Evolutionary conservation across 1,140 invertebrate species (phyloP), one percentile per base, ranked within the genome.

Genomic region (Ganaspis sp.): DNA sequence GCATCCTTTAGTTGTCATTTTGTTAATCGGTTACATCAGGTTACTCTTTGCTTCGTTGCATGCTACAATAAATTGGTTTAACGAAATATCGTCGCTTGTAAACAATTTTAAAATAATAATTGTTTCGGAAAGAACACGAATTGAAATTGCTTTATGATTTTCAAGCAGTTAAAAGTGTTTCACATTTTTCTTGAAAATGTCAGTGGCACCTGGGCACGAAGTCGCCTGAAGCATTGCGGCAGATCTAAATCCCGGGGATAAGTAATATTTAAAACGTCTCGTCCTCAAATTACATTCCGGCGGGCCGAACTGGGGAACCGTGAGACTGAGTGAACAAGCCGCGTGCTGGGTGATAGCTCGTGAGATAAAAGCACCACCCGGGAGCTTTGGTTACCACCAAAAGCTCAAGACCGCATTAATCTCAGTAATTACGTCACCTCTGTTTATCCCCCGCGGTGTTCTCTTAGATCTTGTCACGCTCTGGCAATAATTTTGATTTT

Each of bases 351-450:
- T 81, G 87, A 86, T 86, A 83, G 81, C 74, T 78, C 83, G 73
- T 69, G 81, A 88, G 85, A 88, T 87, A 88, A 87, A 86, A 85
- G 81, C 81, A 72, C 74, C 82, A 77, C 77, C 74, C 73, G 75
- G 37, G 73, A 80, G 80, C 78, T 82, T 87, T 79, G 79, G 79
- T 84, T 83, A 78, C 75, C 83, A 74, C 82, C 79, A 78, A 87
- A 87, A 87, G 82, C 85, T 84, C 80, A 83, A 80, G 81, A 83
- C 81, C 82, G 80, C 83, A 87, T 88, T 89, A 88, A 88, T 88
- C 87, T 87, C 80, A 79, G 86, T 87, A 89, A 89, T 89, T 88
- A 89, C 82, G 86, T 89, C 86, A 88, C 84, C 84, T 88, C 83
- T 87, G 84, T 83, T 86, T 85, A 87, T 83, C 69, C 79, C 83